Evolutionary conservation across 1,140 invertebrate species (phyloP).

Genomic region (Calliopsis andreniformis): DNA sequence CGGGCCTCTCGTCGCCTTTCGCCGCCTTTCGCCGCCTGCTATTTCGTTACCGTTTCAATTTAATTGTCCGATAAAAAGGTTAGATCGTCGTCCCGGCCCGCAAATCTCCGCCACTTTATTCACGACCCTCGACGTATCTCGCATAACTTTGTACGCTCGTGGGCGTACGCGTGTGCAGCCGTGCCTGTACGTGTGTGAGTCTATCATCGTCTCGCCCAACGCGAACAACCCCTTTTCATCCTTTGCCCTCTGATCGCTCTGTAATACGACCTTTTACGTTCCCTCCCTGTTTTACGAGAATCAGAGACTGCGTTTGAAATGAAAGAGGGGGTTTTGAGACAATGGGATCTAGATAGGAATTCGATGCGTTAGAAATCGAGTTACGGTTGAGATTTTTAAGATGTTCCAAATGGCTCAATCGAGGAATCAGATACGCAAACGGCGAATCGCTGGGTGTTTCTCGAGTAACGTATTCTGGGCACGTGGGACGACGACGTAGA

Average conservation of each 20-base stretch:
- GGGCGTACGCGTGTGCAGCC: no score
- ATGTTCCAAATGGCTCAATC: background rate
- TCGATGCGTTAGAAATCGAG: background rate
- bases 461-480: no score
- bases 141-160: background rate
- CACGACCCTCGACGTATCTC: no score
- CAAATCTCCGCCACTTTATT: background rate
- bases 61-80: slow-evolving; percentile 45
- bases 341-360: background rate
- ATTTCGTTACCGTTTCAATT: slow-evolving; percentile 21
- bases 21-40: background rate
- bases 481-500: no score
- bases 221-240: background rate
- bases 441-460: no score
- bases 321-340: background rate
- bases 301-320: no score
- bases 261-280: background rate
- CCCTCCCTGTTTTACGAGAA: background rate
- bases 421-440: background rate
- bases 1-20: background rate
- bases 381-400: background rate
- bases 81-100: background rate
- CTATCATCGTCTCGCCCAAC: background rate
- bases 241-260: background rate
- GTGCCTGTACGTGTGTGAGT: background rate